phyloP scores from a whole-genome alignment of 1,140 invertebrate genomes.

The Sipha flava region DNA sequence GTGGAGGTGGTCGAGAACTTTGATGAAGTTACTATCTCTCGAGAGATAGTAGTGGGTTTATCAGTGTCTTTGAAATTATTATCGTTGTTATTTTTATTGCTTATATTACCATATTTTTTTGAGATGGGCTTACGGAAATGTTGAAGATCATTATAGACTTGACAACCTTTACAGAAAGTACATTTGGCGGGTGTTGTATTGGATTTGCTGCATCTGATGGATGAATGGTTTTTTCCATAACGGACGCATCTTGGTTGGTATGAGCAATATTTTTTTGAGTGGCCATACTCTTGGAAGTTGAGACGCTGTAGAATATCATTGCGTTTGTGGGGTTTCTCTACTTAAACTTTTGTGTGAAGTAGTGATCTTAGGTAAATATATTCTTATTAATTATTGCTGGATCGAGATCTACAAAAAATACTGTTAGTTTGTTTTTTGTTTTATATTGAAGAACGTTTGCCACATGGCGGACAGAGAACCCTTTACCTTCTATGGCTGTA shows the following conservation, averaged over 20 bases:
- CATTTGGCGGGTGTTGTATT: slow-evolving; percentile 37
- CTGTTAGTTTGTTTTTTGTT: too few relatives aligned
- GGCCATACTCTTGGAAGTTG: slow-evolving; percentile 43
- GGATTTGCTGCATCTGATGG: slow-evolving; percentile 42
- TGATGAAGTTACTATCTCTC: too few relatives aligned
- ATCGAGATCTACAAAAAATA: too few relatives aligned
- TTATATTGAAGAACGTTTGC: too few relatives aligned
- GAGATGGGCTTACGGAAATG: not conserved
- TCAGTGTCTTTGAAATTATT: not conserved
- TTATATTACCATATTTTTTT: too few relatives aligned
- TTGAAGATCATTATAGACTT: not conserved
- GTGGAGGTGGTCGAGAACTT: not conserved
- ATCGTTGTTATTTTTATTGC: not conserved
- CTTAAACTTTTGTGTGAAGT: not conserved
- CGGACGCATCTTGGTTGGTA: slow-evolving; percentile 41
- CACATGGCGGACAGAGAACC: too few relatives aligned
- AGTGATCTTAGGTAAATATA: not conserved
- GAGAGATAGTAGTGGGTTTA: not conserved
- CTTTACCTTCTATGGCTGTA: too few relatives aligned
- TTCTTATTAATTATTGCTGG: too few relatives aligned
- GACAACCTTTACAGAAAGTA: not conserved
- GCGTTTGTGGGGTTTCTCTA: slow-evolving; percentile 35
- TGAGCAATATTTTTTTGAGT: slow-evolving; percentile 42
- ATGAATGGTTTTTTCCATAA: slow-evolving; percentile 41
- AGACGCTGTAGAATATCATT: slow-evolving; percentile 38